Evolutionary conservation across 2,888 invertebrate genomes (phyloP).

Genomic region (Eupithecia inturbata): DNA sequence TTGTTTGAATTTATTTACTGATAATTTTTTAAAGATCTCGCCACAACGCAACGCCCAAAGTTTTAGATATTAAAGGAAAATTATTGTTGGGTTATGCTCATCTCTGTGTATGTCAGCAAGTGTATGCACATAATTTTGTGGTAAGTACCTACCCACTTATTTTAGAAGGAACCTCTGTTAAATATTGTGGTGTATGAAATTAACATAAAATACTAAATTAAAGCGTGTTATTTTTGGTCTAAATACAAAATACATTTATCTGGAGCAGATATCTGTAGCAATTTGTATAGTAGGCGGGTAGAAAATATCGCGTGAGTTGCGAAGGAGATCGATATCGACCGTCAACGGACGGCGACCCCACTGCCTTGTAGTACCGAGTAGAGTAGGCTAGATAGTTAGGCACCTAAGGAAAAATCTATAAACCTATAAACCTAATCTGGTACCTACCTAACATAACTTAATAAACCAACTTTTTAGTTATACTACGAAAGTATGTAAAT

Average conservation of each 20-base stretch:
- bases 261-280: constrained; percentile 51
- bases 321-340: constrained; percentile 66
- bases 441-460: too few species aligned
- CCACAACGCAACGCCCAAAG: too few species aligned
- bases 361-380: constrained; percentile 20
- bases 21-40: too few species aligned
- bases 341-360: constrained; percentile 63
- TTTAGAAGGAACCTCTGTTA: too few species aligned
- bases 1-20: too few species aligned
- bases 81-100: neutral
- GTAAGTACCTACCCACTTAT: too few species aligned
- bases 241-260: constrained; percentile 39
- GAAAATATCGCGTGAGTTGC: constrained; percentile 63
- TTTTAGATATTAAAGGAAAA: too few species aligned
- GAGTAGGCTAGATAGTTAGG: neutral
- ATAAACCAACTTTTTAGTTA: too few species aligned
- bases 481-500: too few species aligned
- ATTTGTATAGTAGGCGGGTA: constrained; percentile 51
- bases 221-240: neutral
- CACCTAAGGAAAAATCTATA: neutral
- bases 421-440: neutral
- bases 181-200: neutral
- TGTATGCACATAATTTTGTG: neutral
- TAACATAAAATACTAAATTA: neutral
- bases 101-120: neutral